phyloP scores from a whole-genome alignment of 2,797 vertebrate species.

The Acridotheres tristis region DNA sequence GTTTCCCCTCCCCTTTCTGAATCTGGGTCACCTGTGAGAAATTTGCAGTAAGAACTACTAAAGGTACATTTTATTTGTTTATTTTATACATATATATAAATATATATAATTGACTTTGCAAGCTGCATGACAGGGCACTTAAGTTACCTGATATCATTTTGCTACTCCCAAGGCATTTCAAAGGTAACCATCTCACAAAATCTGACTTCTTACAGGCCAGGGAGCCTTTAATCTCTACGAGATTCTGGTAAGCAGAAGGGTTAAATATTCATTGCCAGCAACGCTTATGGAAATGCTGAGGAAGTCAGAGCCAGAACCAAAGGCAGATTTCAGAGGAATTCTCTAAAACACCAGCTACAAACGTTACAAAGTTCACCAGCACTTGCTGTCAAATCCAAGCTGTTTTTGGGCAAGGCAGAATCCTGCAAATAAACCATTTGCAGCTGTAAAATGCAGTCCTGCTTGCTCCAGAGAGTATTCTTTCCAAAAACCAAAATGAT shows the following conservation, averaged over 20 bases:
- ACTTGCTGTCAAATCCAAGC: constrained; percentile 40
- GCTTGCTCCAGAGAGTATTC: neutral
- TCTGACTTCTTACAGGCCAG: neutral
- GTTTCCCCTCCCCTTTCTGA: neutral
- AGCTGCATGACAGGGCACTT: neutral
- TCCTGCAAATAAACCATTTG: constrained; percentile 19
- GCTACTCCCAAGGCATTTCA: neutral
- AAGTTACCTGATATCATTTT: neutral
- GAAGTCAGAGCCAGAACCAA: constrained; percentile 10
- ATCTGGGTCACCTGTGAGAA: neutral
- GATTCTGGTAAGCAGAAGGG: neutral
- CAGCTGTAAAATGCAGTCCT: constrained; percentile 27
- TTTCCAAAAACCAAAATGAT: neutral
- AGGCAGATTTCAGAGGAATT: constrained; percentile 31
- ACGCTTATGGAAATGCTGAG: neutral
- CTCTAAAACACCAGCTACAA: constrained; percentile 24
- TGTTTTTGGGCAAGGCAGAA: constrained; percentile 25
- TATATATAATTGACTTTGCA: neutral
- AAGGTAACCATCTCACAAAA: neutral
- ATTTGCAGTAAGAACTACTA: neutral
- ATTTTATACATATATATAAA: fast-evolving
- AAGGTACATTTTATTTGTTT: neutral
- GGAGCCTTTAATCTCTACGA: neutral
- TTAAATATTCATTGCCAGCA: constrained; percentile 27
- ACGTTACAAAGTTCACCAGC: neutral